A percentile compares a stretch with the other conserved stretches of the same genome.
These are phyloP conservation scores for Drosophila ogumai DNA, from an alignment of 1,140 invertebrate genomes.

Conservation along the genomic window DNA sequence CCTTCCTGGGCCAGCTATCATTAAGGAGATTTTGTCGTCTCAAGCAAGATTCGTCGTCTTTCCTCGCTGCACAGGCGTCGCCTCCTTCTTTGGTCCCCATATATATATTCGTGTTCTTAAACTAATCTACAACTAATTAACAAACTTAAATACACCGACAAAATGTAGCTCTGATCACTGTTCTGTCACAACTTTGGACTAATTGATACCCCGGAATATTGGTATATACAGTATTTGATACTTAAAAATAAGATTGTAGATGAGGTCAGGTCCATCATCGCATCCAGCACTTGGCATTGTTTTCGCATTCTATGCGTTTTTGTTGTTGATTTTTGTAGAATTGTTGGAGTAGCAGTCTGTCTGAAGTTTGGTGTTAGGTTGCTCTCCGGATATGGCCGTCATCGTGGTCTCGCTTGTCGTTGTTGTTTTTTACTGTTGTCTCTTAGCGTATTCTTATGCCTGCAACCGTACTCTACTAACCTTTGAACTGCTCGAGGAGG, in stretches of 20 bases:
- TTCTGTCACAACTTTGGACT: conserved; percentile 15
- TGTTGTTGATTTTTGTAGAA: conserved; percentile 14
- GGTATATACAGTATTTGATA: conserved; percentile 8
- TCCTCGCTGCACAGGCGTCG: neutral
- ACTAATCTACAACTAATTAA: conserved; percentile 31
- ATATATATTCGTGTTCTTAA: conserved; percentile 3
- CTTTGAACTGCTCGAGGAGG: conserved; percentile 89
- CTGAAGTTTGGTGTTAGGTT: conserved; percentile 17
- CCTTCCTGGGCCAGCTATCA: neutral
- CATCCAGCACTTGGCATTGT: conserved; percentile 1
- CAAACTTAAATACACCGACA: neutral
- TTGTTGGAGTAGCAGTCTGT: conserved; percentile 17
- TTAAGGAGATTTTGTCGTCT: neutral
- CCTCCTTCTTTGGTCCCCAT: conserved; percentile 8
- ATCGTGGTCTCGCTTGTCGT: conserved; percentile 31
- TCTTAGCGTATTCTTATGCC: conserved; percentile 77
- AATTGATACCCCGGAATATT: neutral
- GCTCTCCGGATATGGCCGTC: conserved; percentile 32
- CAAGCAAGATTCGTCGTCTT: neutral
- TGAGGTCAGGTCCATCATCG: conserved; percentile 1
- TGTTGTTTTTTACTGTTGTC: conserved; percentile 48
- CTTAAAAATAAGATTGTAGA: conserved; percentile 16
- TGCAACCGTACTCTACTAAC: conserved; percentile 88
- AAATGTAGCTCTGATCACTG: neutral
- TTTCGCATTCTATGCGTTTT: conserved; percentile 2